phyloP scores from a whole-genome alignment of 2,888 invertebrate species.

The Galerucella pusilla region DNA sequence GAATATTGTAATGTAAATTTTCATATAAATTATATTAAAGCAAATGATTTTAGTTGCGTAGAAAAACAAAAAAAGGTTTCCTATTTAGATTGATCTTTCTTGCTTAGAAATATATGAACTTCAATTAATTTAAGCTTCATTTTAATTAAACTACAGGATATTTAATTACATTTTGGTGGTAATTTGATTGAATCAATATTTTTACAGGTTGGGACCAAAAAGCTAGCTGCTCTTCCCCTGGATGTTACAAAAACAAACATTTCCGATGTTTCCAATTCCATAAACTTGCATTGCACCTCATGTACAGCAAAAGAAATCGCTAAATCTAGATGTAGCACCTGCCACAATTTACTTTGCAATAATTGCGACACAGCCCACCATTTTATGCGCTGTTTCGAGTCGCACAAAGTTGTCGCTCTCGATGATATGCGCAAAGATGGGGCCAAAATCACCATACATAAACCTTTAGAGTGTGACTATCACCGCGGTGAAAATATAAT shows the following conservation, averaged over 20 bases:
- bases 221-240: slow-evolving; percentile 82
- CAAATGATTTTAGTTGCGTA: no score
- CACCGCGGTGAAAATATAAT: slow-evolving; percentile 88
- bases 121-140: no score
- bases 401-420: slow-evolving; percentile 89
- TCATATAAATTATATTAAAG: background rate
- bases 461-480: slow-evolving; percentile 85
- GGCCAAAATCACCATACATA: slow-evolving; percentile 86
- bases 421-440: slow-evolving; percentile 84
- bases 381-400: slow-evolving; percentile 97
- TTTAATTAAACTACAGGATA: no score
- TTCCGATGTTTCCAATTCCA: slow-evolving; percentile 80
- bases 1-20: background rate
- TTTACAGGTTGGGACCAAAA: slow-evolving; percentile 76
- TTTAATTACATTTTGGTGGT: background rate
- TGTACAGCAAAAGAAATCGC: slow-evolving; percentile 96
- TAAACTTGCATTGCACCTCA: slow-evolving; percentile 83
- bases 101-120: no score
- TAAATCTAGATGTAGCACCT: slow-evolving; percentile 93
- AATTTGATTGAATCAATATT: slow-evolving; percentile 1
- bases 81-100: no score
- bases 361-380: slow-evolving; percentile 96
- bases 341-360: slow-evolving; percentile 92
- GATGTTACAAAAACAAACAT: slow-evolving; percentile 90
- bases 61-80: no score